A percentile compares a stretch with the other conserved stretches of the same genome.
phyloP scores from a whole-genome alignment of 2,797 vertebrate genomes.

The Phataginus tricuspis region DNA sequence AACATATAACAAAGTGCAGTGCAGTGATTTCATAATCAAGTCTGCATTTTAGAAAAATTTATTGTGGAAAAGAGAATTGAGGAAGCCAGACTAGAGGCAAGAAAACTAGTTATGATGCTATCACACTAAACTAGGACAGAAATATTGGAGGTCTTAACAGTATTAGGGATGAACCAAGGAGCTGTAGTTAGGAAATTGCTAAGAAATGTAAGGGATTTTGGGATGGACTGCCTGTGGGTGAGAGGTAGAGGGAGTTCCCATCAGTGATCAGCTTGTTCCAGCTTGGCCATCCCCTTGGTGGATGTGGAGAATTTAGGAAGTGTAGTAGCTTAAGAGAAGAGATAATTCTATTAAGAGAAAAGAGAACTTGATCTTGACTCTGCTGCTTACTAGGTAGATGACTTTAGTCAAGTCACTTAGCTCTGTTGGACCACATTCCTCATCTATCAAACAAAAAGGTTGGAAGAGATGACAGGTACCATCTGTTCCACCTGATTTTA shows the following conservation, averaged over 20 bases:
- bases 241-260: not conserved
- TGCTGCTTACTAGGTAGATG: too few species aligned
- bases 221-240: accelerated
- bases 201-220: not conserved
- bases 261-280: not conserved
- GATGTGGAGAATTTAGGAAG: not conserved
- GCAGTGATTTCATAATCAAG: not conserved
- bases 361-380: not conserved
- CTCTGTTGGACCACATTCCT: not conserved
- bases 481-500: not conserved
- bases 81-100: not conserved
- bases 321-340: not conserved
- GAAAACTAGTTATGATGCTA: not conserved
- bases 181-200: not conserved
- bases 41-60: not conserved
- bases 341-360: not conserved
- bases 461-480: not conserved
- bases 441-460: not conserved
- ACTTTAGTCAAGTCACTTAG: not conserved
- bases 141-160: not conserved
- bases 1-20: not conserved
- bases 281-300: not conserved
- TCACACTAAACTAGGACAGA: not conserved
- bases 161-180: not conserved
- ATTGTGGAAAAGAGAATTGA: not conserved